phyloP scores from a whole-genome alignment of 2,797 vertebrate genomes.

The Lindbergichthys nudifrons region DNA sequence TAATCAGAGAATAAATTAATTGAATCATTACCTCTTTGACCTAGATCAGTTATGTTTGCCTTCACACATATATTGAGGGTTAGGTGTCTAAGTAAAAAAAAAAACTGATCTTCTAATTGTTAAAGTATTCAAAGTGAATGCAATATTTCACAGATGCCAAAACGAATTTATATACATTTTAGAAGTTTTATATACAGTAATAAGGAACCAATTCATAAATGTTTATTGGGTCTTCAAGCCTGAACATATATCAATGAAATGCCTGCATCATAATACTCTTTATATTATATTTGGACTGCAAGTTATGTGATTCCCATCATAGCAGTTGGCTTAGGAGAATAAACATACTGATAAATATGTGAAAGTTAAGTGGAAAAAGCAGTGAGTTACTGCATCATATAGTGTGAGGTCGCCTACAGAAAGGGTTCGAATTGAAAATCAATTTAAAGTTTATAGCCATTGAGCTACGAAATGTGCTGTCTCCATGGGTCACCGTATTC shows the following conservation, averaged over 20 bases:
- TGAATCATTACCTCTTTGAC: not conserved
- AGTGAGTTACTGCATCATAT: conserved; percentile 38
- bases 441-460: conserved; percentile 53
- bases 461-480: conserved; percentile 49
- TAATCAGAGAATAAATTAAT: not conserved
- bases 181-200: not conserved
- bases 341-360: conserved; percentile 24
- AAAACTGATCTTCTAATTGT: no score
- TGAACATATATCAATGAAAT: not conserved
- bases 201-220: conserved; percentile 2
- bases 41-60: not conserved
- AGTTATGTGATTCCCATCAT: no score
- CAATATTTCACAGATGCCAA: conserved; percentile 12
- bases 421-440: conserved; percentile 60
- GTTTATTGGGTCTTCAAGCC: no score
- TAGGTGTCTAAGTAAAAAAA: no score
- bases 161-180: conserved; percentile 13
- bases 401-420: conserved; percentile 24
- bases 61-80: not conserved
- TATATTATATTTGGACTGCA: not conserved
- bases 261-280: not conserved
- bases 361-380: conserved; percentile 33
- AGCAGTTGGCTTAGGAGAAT: not conserved
- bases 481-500: conserved; percentile 31
- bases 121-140: not conserved